phyloP scores from a whole-genome alignment of 2,113 vertebrate genomes.

The Alosa alosa region DNA sequence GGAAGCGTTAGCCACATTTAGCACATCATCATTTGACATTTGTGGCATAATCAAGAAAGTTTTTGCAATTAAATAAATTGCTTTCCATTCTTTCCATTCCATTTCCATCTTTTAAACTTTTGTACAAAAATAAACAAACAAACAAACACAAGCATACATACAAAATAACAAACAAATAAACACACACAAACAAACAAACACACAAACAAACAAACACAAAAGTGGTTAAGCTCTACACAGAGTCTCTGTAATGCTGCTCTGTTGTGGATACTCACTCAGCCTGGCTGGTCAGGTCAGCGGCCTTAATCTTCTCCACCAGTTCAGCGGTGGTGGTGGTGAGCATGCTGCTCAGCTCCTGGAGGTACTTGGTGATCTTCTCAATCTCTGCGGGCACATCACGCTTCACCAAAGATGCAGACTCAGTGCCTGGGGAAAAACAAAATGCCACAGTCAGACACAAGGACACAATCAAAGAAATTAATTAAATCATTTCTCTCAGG shows the following conservation, averaged over 20 bases:
- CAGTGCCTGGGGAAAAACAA: constrained; percentile 47
- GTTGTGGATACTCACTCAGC: constrained; percentile 57
- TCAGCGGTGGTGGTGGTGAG: constrained; percentile 47
- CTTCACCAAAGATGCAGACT: constrained; percentile 59
- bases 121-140: background rate
- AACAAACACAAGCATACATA: background rate
- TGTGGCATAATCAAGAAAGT: background rate
- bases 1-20: background rate
- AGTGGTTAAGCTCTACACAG: too few species aligned
- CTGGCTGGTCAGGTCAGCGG: constrained; percentile 53
- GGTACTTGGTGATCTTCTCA: constrained; percentile 51
- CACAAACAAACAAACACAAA: too few species aligned
- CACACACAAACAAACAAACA: background rate
- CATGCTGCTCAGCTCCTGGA: constrained; percentile 42
- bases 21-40: background rate
- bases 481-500: background rate
- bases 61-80: background rate
- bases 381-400: constrained; percentile 52
- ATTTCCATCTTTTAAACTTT: too few species aligned
- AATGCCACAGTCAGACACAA: background rate
- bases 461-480: background rate
- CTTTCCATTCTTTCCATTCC: background rate
- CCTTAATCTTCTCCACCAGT: constrained; percentile 59
- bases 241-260: background rate
- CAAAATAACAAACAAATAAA: background rate